phyloP scores from a whole-genome alignment of 2,797 vertebrate genomes.

The Clarias laeviceps region DNA sequence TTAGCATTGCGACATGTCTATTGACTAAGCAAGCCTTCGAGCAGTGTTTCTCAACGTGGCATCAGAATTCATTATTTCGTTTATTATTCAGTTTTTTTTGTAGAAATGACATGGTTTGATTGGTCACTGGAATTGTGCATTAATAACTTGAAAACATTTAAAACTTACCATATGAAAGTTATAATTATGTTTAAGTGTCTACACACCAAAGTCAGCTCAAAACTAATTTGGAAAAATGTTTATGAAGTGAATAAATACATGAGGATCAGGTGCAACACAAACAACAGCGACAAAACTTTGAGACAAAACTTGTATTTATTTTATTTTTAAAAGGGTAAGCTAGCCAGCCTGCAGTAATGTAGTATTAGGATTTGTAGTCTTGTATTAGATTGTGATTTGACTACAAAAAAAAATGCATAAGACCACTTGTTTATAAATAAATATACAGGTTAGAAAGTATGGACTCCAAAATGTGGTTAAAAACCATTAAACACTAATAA shows the following conservation, averaged over 20 bases:
- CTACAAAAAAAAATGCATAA: not conserved
- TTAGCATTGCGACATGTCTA: not conserved
- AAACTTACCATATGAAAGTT: not conserved
- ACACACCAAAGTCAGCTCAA: not conserved
- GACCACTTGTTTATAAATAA: not conserved
- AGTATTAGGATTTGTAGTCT: not conserved
- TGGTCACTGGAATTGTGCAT: too few relatives aligned
- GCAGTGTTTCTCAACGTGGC: not conserved
- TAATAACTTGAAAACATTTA: too few relatives aligned
- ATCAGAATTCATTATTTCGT: not conserved
- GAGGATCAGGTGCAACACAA: not conserved
- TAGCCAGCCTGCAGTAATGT: not conserved
- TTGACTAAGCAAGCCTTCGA: not conserved
- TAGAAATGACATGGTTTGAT: not conserved
- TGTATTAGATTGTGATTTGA: not conserved
- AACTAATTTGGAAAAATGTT: not conserved
- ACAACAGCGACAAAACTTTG: not conserved
- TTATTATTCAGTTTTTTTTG: not conserved
- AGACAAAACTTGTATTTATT: not conserved
- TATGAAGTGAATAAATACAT: not conserved
- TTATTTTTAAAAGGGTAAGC: too few relatives aligned
- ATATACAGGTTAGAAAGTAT: not conserved
- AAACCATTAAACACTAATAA: not conserved
- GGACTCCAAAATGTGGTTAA: not conserved
- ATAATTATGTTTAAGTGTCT: not conserved